phyloP scores from a whole-genome alignment of 2,113 vertebrate genomes.

The Oreocharis arfaki region DNA sequence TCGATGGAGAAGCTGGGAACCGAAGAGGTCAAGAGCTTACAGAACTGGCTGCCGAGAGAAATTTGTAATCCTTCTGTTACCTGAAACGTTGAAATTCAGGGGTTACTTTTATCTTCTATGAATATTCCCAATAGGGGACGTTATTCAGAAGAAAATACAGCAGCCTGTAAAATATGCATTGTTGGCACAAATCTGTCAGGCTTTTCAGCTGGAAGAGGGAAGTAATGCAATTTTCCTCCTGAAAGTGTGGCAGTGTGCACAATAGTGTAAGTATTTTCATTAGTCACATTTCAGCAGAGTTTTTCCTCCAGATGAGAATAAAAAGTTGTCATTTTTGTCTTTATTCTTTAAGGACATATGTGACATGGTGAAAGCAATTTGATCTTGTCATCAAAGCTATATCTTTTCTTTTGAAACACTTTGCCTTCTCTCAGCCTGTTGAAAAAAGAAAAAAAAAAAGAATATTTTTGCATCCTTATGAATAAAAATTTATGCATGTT shows the following conservation, averaged over 20 bases:
- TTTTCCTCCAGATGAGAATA: neutral
- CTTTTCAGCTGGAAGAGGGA: neutral
- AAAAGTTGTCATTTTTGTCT: neutral
- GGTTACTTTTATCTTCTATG: neutral
- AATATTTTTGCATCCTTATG: neutral
- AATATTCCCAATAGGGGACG: neutral
- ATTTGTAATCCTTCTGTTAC: neutral
- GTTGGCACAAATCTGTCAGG: neutral
- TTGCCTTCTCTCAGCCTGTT: neutral
- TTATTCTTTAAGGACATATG: neutral
- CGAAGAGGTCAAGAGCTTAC: neutral
- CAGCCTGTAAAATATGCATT: neutral
- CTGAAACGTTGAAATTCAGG: neutral
- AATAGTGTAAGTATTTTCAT: neutral
- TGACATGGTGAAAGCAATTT: neutral
- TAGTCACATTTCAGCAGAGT: neutral
- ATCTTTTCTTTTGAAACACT: neutral
- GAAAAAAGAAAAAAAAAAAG: neutral
- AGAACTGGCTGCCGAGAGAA: neutral
- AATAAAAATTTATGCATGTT: neutral
- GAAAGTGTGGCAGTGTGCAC: neutral
- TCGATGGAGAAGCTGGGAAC: neutral
- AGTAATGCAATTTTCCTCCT: neutral
- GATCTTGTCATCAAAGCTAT: neutral
- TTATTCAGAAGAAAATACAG: neutral